These are phyloP conservation scores for Athene cunicularia DNA, from an alignment of 2,113 vertebrate genomes.

Conservation along the genomic window DNA sequence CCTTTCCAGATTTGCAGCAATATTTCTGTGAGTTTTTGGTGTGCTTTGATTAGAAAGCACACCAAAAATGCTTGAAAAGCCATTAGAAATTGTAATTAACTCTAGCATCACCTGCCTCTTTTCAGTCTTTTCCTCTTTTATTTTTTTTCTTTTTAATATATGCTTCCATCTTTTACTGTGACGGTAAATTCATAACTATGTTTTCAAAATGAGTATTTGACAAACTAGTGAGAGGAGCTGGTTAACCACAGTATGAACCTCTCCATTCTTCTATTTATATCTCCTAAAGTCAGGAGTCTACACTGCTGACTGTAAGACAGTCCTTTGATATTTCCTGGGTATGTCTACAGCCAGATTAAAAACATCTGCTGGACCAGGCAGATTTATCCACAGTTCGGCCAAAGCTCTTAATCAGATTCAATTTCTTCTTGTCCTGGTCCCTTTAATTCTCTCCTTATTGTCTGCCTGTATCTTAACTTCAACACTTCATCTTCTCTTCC, in stretches of 20 bases:
- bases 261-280: neutral
- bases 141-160: neutral
- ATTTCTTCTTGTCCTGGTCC: neutral
- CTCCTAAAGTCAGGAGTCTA: neutral
- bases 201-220: neutral
- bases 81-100: neutral
- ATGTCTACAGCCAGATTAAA: conserved; percentile 32
- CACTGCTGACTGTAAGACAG: neutral
- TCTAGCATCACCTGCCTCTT: neutral
- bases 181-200: neutral
- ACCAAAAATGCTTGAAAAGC: neutral
- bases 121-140: neutral
- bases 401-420: conserved; percentile 42
- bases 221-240: neutral
- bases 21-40: neutral
- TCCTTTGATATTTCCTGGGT: neutral
- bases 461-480: neutral
- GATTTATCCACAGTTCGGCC: neutral
- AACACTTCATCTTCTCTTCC: neutral
- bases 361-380: conserved; percentile 15
- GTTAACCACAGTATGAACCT: neutral
- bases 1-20: neutral
- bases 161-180: neutral
- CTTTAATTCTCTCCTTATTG: neutral
- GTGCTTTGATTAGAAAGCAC: too few relatives aligned